A percentile compares a stretch with the other conserved stretches of the same genome.
Evolutionary conservation across 2,888 invertebrate species (phyloP).

Genomic region (Sicus ferrugineus): DNA sequence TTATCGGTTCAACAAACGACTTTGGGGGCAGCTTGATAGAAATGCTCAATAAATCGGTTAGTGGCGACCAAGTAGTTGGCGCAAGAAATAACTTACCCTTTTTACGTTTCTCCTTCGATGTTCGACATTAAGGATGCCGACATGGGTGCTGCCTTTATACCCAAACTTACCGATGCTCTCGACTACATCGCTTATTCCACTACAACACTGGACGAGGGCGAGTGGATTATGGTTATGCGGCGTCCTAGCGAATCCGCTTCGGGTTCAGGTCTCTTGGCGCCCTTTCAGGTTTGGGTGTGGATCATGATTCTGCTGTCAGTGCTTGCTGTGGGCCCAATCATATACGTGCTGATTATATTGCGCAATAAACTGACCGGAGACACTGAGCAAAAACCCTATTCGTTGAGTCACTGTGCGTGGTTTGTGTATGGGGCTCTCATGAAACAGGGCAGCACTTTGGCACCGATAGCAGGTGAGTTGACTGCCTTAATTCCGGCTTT

Average conservation of each 20-base stretch:
- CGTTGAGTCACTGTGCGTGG: conserved; percentile 80
- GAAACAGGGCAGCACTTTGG: conserved; percentile 84
- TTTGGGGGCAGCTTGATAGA: conserved; percentile 71
- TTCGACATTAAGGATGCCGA: conserved; percentile 71
- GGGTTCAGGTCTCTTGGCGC: conserved; percentile 83
- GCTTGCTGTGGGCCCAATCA: conserved; percentile 78
- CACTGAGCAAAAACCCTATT: conserved; percentile 68
- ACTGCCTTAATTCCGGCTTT: background rate
- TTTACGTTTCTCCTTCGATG: background rate
- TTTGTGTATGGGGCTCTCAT: conserved; percentile 84
- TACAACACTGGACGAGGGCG: conserved; percentile 73
- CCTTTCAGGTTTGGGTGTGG: conserved; percentile 79
- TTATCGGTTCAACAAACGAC: conserved; percentile 67
- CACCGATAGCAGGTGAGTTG: conserved; percentile 77
- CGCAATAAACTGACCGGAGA: conserved; percentile 72
- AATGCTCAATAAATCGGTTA: conserved; percentile 70
- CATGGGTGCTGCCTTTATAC: conserved; percentile 80
- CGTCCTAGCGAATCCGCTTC: conserved; percentile 83
- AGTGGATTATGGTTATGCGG: conserved; percentile 82
- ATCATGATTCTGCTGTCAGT: conserved; percentile 77
- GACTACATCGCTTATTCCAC: conserved; percentile 69
- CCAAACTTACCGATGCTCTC: conserved; percentile 70
- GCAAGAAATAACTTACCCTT: too few relatives aligned
- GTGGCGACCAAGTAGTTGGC: conserved; percentile 32
- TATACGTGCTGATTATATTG: conserved; percentile 74